Evolutionary conservation across 2,113 vertebrate species (phyloP), one percentile per base, ranked within the genome.

Genomic region (Urocynchramus pylzowi): DNA sequence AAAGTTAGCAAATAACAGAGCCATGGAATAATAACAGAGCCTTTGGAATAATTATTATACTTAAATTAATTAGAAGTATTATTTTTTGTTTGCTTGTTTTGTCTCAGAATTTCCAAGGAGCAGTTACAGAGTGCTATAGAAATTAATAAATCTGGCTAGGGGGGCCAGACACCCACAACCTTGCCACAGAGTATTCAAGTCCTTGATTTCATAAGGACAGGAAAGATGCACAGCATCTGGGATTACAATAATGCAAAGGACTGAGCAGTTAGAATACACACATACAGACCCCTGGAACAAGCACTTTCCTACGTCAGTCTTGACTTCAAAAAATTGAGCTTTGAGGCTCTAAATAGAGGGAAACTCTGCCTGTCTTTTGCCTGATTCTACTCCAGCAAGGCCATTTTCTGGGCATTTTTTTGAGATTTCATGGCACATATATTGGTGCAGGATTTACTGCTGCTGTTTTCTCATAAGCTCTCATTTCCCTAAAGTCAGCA

Each of bases 401-500:
- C 22, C 60, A 87, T 1, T 50, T n/a, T n/a, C n/a, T n/a, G n/a
- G 76, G 39, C 18, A 50, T 70, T 54, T 67, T 67, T 77, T 12
- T 65, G 52, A 78, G 47, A 63, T 82, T 82, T 78, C 74, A 75
- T 2, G 4, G 31, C 23, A 54, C 22, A 33, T 31, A 35, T 11
- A n/a, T 27, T 87, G 61, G 77, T 19, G 60, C 47, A 76, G 57
- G 61, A 74, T 83, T 89, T 95, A 41, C 41, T 83, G 79, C 67
- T 78, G 54, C 79, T 93, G 70, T 87, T 97, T 95, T 87, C 91
- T 89, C 5, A 2, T 60, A 86, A 92, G 70, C 88, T 93, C 65
- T 73, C 52, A 79, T 96, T 96, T 94, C 52, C 77, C 77, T 83
- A 88, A 89, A 94, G 90, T 73, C 90, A 87, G 37, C 60, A 39